Evolutionary conservation across 2,888 invertebrate genomes (phyloP), one percentile per base, ranked within the genome.

Genomic region (Cecidostiba fungosa): DNA sequence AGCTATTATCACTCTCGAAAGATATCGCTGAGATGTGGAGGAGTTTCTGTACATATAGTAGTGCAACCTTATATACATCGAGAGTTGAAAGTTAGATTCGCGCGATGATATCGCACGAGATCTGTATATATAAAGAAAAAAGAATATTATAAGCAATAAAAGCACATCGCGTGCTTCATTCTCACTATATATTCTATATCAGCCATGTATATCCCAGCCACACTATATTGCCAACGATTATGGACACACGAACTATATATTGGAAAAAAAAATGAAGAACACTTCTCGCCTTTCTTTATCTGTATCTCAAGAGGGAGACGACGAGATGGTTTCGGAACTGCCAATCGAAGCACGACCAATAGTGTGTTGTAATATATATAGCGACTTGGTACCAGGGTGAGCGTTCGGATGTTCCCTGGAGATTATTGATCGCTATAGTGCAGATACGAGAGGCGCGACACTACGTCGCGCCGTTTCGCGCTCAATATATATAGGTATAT

Each of bases 361-460:
- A 59, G 39, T 12, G 19, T 23, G 0, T n/a, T 54, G 5, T 54
- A n/a, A 39, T 54, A 5, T 54, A 54, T 54, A 66, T n/a, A 62
- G n/a, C 39, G 3, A 69, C 8, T 69, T 19, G 36, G 16, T 19
- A 69, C 29, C 29, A 54, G 62, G 12, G 69, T 16, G 54, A 62
- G 43, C n/a, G 81, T 72, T 84, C 90, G 92, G 92, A 92, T 92
- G 91, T 92, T 92, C 91, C 92, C 91, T 91, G 91, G 90, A 92
- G 91, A 93, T 92, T 93, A 93, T 93, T 92, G 93, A 93, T 93
- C 93, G 90, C 77, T 82, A 88, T 86, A 84, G 88, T 89, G 90
- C 91, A 91, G 91, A 91, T 19, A 26, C 3, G 26, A 8, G 6
- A 36, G 36, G 6, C 36, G 36, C 3, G 5, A 36, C 36, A 36